A percentile compares a stretch with the other conserved stretches of the same genome.
phyloP scores from a whole-genome alignment of 2,888 invertebrate species.

The Cerastoderma edule region DNA sequence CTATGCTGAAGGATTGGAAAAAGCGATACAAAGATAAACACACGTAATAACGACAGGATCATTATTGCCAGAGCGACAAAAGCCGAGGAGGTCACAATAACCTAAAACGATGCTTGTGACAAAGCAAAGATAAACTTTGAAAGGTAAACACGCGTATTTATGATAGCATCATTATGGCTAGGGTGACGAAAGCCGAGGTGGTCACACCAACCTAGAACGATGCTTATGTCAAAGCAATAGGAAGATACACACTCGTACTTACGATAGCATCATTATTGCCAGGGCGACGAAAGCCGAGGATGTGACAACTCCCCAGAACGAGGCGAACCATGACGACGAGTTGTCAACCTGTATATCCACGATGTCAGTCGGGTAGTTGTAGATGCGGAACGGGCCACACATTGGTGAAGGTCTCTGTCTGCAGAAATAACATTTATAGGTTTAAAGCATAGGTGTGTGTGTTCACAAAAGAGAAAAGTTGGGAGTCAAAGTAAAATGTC shows the following conservation, averaged over 20 bases:
- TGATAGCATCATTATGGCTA: slow-evolving; percentile 86
- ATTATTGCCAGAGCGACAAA: slow-evolving; percentile 81
- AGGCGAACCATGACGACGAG: slow-evolving; percentile 61
- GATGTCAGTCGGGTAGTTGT: slow-evolving; percentile 65
- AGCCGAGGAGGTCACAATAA: slow-evolving; percentile 68
- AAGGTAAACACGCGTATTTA: slow-evolving; percentile 80
- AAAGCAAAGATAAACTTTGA: neutral
- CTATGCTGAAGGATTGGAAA: too few relatives aligned
- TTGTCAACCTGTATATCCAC: slow-evolving; percentile 63
- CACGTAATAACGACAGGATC: too few relatives aligned
- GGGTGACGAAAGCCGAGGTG: slow-evolving; percentile 69
- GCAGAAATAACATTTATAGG: slow-evolving; percentile 11
- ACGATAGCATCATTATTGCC: slow-evolving; percentile 87
- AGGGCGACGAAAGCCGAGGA: slow-evolving; percentile 71
- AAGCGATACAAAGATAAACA: too few relatives aligned
- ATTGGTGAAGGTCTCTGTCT: slow-evolving; percentile 77
- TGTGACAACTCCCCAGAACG: slow-evolving; percentile 63
- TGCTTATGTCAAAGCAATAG: neutral
- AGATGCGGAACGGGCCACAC: slow-evolving; percentile 80
- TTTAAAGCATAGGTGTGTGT: too few relatives aligned
- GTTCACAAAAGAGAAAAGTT: too few relatives aligned
- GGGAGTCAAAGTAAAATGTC: too few relatives aligned
- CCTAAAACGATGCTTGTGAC: slow-evolving; percentile 44
- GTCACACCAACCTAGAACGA: slow-evolving; percentile 62
- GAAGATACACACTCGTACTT: slow-evolving; percentile 75